phyloP scores from a whole-genome alignment of 2,113 vertebrate species.

The Vombatus ursinus region DNA sequence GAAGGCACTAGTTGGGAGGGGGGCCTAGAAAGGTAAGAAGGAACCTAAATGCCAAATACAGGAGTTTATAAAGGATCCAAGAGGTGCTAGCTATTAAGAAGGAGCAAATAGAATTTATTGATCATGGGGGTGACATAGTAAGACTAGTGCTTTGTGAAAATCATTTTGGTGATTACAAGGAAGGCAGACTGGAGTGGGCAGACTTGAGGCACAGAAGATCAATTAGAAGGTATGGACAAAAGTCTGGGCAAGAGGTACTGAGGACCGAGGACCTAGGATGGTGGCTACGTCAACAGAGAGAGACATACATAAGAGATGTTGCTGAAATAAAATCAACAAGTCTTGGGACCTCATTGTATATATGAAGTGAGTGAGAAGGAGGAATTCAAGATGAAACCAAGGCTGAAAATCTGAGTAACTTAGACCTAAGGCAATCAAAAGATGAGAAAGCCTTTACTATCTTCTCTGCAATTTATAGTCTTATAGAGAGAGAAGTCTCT shows the following conservation, averaged over 20 bases:
- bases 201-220: not conserved
- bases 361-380: not conserved
- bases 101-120: not conserved
- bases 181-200: not conserved
- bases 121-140: not conserved
- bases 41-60: not conserved
- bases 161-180: not conserved
- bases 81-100: not conserved
- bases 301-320: not conserved
- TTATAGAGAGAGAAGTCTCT: not conserved
- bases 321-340: not conserved
- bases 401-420: not conserved
- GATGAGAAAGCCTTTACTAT: not conserved
- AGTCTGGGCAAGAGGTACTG: not conserved
- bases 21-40: no score
- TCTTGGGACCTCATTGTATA: not conserved
- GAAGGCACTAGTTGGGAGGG: fast-evolving
- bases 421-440: not conserved
- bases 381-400: not conserved
- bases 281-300: not conserved
- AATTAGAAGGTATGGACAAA: not conserved
- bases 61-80: not conserved
- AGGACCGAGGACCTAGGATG: not conserved
- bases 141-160: not conserved
- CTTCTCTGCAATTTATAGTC: not conserved